Conservation (phyloP, 1,140 invertebrate species). For the Ceratosolen fusciceps region DNA sequence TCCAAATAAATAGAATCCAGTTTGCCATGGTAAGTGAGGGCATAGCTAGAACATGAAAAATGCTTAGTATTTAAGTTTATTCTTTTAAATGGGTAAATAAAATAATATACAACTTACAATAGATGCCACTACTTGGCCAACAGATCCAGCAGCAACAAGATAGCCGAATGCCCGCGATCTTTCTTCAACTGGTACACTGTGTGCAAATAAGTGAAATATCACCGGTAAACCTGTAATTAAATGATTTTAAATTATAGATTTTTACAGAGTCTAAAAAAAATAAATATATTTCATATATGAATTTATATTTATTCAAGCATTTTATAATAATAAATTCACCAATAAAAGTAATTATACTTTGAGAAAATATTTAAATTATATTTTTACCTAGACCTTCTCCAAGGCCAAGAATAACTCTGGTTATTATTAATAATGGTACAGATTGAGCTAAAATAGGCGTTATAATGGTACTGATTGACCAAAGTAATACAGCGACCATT, state of each 20-base stretch:
- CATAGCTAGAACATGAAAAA: constrained; percentile 69
- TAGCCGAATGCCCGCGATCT: constrained; percentile 84
- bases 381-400: constrained; percentile 82
- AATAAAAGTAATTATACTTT: not conserved
- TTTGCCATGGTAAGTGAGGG: constrained; percentile 79
- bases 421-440: constrained; percentile 76
- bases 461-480: constrained; percentile 83
- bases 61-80: constrained; percentile 8
- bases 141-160: constrained; percentile 81
- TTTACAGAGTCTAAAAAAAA: not conserved
- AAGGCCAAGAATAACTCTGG: constrained; percentile 79
- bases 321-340: not conserved
- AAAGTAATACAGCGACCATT: constrained; percentile 80
- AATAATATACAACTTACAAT: constrained; percentile 72
- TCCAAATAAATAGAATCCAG: constrained; percentile 83
- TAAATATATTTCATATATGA: not conserved
- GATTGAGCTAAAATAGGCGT: constrained; percentile 81
- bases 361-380: not conserved
- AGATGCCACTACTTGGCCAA: constrained; percentile 84
- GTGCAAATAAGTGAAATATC: constrained; percentile 85
- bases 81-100: not conserved
- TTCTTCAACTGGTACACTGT: constrained; percentile 82
- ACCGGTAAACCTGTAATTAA: constrained; percentile 78
- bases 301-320: not conserved
- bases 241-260: constrained; percentile 32